Base-by-base conservation (phyloP, 2,888 invertebrate species). In the Trichogramma dendrolimi region DNA sequence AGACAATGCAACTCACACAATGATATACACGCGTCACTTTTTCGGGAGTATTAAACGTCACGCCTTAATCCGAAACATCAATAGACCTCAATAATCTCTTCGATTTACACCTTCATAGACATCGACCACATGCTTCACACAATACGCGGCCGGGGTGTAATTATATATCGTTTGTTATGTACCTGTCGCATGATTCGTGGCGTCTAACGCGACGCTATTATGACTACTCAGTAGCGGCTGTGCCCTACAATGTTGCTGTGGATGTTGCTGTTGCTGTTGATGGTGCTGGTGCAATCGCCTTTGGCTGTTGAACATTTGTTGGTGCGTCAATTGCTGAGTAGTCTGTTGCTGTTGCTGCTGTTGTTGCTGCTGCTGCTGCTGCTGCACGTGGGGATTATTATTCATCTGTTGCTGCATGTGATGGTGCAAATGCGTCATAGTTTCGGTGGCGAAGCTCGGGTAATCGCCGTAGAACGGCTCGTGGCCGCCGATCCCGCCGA, bases 381-480 rank as follows among this genome's bases (percentile, higher is more conserved):
- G 73, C 63, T 57, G 73, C 67, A 55, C 64, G 70, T 49, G 76
- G 68, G 48, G 79, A 71, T 46, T 75, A 72, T 65, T 68, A 27
- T 27, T 27, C 27, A 27, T 27, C 27, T 27, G 27, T 60, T 70
- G 71, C 55, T 71, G 70, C 56, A 72, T 70, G 52, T 70, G 72
- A 61, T 71, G 71, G 65, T 73, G 63, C 8, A 58, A 52, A 38
- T 62, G 62, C 6, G 60, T 54, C 49, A 58, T 58, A 14, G 50
- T 54, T 4, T 57, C 55, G n/a, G 63, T 58, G 39, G 42, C 47
- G 4, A 61, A 55, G 53, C 41, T 54, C 67, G 85, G 85, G 75
- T 84, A 85, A 72, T 85, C 85, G 80, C 83, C 85, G 78, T 88
- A 88, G 81, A 88, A 88, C 78, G 87, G 86, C 82, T 89, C 89